These are phyloP conservation scores for Cherax destructor DNA, from an alignment of 1,140 invertebrate species.

Conservation along the genomic window DNA sequence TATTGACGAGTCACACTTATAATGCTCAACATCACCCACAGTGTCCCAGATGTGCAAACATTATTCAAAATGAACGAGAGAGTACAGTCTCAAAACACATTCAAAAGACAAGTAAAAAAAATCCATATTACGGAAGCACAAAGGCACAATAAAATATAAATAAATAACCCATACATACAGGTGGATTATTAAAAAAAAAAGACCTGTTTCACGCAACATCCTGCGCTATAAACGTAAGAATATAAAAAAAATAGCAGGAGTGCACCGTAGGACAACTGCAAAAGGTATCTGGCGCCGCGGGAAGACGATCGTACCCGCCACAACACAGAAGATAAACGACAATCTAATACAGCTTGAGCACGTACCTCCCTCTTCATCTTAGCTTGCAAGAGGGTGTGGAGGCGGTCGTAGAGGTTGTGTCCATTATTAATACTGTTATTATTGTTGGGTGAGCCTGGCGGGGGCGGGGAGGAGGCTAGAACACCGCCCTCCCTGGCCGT, in stretches of 20 bases:
- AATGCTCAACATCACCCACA: constrained; percentile 31
- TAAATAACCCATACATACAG: neutral
- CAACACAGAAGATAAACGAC: constrained; percentile 11
- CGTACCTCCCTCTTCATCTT: constrained; percentile 69
- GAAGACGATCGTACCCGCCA: neutral
- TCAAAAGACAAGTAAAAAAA: neutral
- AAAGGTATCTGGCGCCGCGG: neutral
- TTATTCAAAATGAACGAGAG: constrained; percentile 12
- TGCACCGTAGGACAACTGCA: neutral
- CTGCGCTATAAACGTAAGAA: neutral
- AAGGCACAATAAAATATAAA: neutral
- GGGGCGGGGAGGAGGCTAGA: constrained; percentile 51
- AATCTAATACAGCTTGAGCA: constrained; percentile 14
- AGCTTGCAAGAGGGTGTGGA: constrained; percentile 68
- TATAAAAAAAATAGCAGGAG: neutral
- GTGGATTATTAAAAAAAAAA: neutral
- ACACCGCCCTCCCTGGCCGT: constrained; percentile 23
- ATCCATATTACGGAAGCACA: neutral
- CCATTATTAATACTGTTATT: constrained; percentile 66
- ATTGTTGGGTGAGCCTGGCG: constrained; percentile 45
- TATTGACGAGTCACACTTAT: constrained; percentile 55
- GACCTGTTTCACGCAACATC: neutral
- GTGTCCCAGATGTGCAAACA: constrained; percentile 15
- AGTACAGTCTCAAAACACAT: neutral
- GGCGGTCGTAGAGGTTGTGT: constrained; percentile 65